Evolutionary conservation across 1,140 invertebrate genomes (phyloP).

Genomic region (Oryzaephilus surinamensis): DNA sequence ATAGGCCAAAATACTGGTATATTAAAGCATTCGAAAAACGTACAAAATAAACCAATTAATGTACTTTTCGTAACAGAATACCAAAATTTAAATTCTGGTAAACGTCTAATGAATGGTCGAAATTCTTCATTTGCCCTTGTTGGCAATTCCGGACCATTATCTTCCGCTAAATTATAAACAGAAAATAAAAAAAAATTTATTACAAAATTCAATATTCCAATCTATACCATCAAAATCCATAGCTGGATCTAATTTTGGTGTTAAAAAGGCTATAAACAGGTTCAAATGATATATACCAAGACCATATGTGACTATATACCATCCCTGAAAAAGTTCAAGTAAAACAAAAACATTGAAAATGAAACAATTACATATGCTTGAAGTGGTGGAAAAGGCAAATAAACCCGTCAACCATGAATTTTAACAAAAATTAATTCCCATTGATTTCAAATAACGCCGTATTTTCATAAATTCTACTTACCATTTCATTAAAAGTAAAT

Average conservation of each 20-base stretch:
- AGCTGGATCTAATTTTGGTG: slow-evolving; percentile 97
- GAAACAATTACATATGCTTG: slow-evolving; percentile 1
- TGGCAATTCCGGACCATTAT: slow-evolving; percentile 85
- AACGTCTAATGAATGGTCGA: slow-evolving; percentile 90
- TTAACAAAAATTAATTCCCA: no score
- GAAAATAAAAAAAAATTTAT: neutral
- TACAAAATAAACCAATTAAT: slow-evolving; percentile 82
- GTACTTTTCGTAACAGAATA: slow-evolving; percentile 93
- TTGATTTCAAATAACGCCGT: no score
- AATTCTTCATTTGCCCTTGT: slow-evolving; percentile 95
- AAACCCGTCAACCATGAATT: neutral
- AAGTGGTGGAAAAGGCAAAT: slow-evolving; percentile 22
- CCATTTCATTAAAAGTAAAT: no score
- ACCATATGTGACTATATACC: slow-evolving; percentile 99
- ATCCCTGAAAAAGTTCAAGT: slow-evolving; percentile 87
- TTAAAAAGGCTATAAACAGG: slow-evolving; percentile 98
- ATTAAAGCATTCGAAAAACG: slow-evolving; percentile 97
- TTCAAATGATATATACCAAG: slow-evolving; percentile 98
- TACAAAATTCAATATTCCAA: slow-evolving; percentile 5
- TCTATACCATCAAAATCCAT: slow-evolving; percentile 78
- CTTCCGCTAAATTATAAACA: slow-evolving; percentile 39
- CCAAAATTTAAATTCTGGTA: slow-evolving; percentile 99
- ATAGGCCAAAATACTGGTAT: slow-evolving; percentile 99
- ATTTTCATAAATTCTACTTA: no score
- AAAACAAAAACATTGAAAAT: slow-evolving; percentile 6